Conservation (phyloP, 1,140 invertebrate species). For the Euura lappo region DNA sequence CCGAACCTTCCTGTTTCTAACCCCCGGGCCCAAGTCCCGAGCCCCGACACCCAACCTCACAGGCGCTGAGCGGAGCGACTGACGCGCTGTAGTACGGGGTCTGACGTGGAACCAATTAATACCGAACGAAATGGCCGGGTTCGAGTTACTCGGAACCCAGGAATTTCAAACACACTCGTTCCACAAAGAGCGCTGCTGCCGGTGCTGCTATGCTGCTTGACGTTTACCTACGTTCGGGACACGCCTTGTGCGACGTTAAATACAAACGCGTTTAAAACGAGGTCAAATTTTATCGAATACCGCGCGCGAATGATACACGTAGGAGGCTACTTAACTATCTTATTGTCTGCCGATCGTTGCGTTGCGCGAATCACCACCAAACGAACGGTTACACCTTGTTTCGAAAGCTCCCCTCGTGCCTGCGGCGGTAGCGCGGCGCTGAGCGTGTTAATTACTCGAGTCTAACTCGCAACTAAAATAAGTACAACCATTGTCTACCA, state of each 20-base stretch:
- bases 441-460: neutral
- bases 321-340: too few relatives aligned
- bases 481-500: neutral
- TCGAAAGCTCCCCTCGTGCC: too few relatives aligned
- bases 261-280: too few relatives aligned
- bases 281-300: too few relatives aligned
- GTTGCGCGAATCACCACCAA: too few relatives aligned
- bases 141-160: slow-evolving; percentile 4
- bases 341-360: too few relatives aligned
- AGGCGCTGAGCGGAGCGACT: neutral
- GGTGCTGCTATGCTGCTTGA: too few relatives aligned
- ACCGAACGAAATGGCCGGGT: neutral
- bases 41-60: neutral
- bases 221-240: too few relatives aligned
- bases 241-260: too few relatives aligned
- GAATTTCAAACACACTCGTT: slow-evolving; percentile 5
- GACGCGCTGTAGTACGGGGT: neutral
- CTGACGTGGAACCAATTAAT: slow-evolving; percentile 7
- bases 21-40: neutral
- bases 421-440: neutral
- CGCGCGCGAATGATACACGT: too few relatives aligned
- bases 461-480: neutral
- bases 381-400: too few relatives aligned
- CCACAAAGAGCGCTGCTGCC: neutral
- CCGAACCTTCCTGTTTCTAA: neutral